These are phyloP conservation scores for Caenorhabditis inopinata DNA, from an alignment of 1,140 invertebrate genomes.

Conservation along the genomic window DNA sequence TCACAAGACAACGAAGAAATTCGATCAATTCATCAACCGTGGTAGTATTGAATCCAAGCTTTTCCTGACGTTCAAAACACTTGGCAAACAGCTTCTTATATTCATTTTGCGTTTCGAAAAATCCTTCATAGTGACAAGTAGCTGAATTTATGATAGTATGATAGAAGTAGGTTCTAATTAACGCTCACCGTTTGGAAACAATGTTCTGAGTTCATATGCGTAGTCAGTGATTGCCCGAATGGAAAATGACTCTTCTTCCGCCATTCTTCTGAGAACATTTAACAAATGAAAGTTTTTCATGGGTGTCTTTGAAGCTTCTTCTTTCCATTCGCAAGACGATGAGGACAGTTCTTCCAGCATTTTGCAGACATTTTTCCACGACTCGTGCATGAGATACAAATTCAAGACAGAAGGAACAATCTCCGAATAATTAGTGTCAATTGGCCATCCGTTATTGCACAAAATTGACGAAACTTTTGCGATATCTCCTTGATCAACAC, in stretches of 20 bases:
- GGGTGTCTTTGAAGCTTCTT: neutral
- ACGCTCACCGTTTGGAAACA: neutral
- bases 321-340: neutral
- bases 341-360: neutral
- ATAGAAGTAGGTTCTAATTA: neutral
- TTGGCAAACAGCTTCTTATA: constrained; percentile 10
- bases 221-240: constrained; percentile 1
- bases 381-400: neutral
- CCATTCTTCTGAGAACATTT: constrained; percentile 8
- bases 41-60: neutral
- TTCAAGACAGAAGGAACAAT: neutral
- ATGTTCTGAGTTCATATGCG: constrained; percentile 1
- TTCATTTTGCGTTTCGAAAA: neutral
- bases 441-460: neutral
- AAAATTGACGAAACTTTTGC: constrained; percentile 2
- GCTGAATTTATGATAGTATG: neutral
- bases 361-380: neutral
- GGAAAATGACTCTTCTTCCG: neutral
- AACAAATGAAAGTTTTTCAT: constrained; percentile 12
- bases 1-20: neutral
- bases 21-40: constrained; percentile 3
- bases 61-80: neutral
- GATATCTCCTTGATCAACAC: constrained; percentile 19
- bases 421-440: neutral
- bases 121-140: neutral